phyloP scores from a whole-genome alignment of 2,797 vertebrate genomes.

The Macrochelys suwanniensis region DNA sequence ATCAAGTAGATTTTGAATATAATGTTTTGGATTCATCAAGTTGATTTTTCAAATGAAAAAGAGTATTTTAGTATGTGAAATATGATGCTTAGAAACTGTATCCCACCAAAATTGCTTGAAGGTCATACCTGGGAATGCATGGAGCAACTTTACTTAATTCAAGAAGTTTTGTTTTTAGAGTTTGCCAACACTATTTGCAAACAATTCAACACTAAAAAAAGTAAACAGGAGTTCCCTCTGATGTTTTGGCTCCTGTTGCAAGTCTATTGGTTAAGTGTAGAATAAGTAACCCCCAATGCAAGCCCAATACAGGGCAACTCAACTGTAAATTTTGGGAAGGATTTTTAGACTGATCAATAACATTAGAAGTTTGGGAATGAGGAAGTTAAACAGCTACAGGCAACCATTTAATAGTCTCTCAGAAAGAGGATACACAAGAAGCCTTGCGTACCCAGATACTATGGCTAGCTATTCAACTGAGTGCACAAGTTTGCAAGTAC shows the following conservation, averaged over 20 bases:
- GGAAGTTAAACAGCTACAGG: constrained; percentile 23
- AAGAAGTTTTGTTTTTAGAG: background rate
- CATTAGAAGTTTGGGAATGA: background rate
- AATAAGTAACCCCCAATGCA: background rate
- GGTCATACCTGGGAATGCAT: background rate
- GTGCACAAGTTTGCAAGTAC: background rate
- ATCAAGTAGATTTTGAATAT: background rate
- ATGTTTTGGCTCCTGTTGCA: background rate
- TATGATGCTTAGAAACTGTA: background rate
- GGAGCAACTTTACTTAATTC: background rate
- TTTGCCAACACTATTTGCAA: background rate
- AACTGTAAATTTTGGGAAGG: background rate
- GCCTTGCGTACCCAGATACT: rapidly evolving
- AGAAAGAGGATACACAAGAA: background rate
- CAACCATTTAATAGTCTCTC: background rate
- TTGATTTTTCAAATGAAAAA: background rate
- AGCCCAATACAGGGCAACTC: background rate
- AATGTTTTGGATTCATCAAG: no score
- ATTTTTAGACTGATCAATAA: background rate
- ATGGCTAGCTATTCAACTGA: background rate
- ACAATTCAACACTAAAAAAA: background rate
- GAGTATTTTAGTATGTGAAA: background rate
- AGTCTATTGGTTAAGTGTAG: background rate
- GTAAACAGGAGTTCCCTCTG: background rate
- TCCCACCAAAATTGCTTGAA: background rate